Conservation (phyloP, 2,888 invertebrate species). For the Osedax frankpressi region DNA sequence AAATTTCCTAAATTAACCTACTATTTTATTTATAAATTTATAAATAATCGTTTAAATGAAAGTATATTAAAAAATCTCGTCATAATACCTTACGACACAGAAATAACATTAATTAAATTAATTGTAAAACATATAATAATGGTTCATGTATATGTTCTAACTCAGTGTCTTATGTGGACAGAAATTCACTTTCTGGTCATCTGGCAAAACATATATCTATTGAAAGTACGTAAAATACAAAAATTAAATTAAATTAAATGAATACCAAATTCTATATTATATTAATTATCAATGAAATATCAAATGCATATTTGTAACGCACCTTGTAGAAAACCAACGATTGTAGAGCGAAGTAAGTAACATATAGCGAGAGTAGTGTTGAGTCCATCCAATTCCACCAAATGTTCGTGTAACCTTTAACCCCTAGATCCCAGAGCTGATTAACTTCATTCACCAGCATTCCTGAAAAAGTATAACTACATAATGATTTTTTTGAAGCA, state of each 20-base stretch:
- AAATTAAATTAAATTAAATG: neutral
- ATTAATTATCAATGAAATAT: no score
- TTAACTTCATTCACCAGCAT: conserved; percentile 35
- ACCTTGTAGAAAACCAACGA: conserved; percentile 24
- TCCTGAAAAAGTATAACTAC: no score
- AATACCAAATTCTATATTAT: neutral
- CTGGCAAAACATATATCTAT: neutral
- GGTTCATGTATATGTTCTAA: neutral
- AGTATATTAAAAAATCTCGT: no score
- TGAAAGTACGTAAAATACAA: no score
- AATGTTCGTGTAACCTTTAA: conserved; percentile 32
- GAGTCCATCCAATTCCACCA: conserved; percentile 38
- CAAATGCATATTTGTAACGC: no score
- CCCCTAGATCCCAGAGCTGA: conserved; percentile 33
- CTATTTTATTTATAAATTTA: no score
- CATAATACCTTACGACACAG: no score
- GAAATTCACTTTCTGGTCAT: neutral
- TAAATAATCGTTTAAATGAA: no score
- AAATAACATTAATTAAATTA: no score
- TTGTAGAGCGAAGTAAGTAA: conserved; percentile 31
- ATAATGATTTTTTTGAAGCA: neutral
- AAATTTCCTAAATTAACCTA: no score
- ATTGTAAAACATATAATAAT: no score
- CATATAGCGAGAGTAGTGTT: conserved; percentile 32
- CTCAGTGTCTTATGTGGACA: neutral